Conservation (phyloP, 2,888 invertebrate genomes). For the Ormyrus rosae region DNA sequence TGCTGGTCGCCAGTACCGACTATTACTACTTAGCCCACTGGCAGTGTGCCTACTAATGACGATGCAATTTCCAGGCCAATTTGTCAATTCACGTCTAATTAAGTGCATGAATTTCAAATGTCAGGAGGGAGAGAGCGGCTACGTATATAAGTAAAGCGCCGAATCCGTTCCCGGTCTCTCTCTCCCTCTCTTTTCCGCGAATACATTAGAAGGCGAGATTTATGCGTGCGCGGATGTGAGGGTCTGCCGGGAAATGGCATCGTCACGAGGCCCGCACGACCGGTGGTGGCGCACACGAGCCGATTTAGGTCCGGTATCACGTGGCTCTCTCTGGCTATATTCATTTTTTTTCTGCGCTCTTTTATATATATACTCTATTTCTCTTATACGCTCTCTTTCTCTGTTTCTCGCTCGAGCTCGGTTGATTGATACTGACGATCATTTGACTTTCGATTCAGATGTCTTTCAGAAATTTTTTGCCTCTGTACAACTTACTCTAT, state of each 20-base stretch:
- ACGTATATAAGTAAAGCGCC: not conserved
- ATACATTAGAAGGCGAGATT: conserved; percentile 30
- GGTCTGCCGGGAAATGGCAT: conserved; percentile 30
- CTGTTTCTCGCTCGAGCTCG: conserved; percentile 53
- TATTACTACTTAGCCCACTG: not conserved
- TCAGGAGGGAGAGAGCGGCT: not conserved
- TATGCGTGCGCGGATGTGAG: not conserved
- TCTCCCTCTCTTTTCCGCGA: not conserved
- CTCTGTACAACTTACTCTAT: not conserved
- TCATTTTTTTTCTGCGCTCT: not conserved
- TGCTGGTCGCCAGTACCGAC: conserved; percentile 17
- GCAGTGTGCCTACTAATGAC: conserved; percentile 50
- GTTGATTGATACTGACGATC: conserved; percentile 37
- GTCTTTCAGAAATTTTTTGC: conserved; percentile 12
- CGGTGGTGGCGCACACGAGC: conserved; percentile 15
- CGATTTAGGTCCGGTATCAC: conserved; percentile 27
- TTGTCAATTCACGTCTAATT: conserved; percentile 48
- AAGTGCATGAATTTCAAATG: conserved; percentile 44
- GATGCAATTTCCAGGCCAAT: conserved; percentile 61
- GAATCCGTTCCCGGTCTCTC: no score
- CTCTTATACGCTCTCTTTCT: conserved; percentile 62
- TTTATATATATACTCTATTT: conserved; percentile 55
- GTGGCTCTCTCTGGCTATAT: not conserved
- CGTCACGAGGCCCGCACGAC: not conserved
- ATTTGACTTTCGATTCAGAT: conserved; percentile 44